Evolutionary conservation across 2,797 vertebrate species (phyloP).

Genomic region (Acomys russatus): DNA sequence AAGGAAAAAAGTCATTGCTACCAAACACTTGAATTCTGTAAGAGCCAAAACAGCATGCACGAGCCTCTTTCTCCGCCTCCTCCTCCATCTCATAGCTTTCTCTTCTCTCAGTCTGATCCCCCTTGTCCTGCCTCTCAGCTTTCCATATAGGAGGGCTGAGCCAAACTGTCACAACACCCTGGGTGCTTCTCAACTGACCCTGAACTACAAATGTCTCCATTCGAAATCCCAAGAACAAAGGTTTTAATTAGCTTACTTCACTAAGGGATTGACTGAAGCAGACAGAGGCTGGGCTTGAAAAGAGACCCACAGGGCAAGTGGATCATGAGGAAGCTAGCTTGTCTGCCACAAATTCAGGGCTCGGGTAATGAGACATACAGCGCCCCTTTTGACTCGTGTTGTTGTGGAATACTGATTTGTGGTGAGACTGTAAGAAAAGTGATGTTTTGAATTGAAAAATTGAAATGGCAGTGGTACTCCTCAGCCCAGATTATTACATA

Average conservation of each 20-base stretch:
- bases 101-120: neutral
- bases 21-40: constrained; percentile 9
- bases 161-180: neutral
- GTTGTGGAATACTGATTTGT: constrained; percentile 18
- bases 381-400: neutral
- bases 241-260: neutral
- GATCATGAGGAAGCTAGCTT: constrained; percentile 16
- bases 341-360: neutral
- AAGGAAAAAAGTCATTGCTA: neutral
- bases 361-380: neutral
- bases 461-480: neutral
- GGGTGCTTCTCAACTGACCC: neutral
- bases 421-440: constrained; percentile 24
- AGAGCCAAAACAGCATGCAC: neutral
- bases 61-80: neutral
- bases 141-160: neutral
- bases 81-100: neutral
- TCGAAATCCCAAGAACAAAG: constrained; percentile 12
- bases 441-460: constrained; percentile 56
- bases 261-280: neutral
- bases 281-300: neutral
- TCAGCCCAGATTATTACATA: constrained; percentile 26
- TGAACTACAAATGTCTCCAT: neutral
- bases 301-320: neutral
- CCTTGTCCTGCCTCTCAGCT: constrained; percentile 29